Evolutionary conservation across 2,888 invertebrate genomes (phyloP), one percentile per base, ranked within the genome.

Genomic region (Prosapia bicincta): DNA sequence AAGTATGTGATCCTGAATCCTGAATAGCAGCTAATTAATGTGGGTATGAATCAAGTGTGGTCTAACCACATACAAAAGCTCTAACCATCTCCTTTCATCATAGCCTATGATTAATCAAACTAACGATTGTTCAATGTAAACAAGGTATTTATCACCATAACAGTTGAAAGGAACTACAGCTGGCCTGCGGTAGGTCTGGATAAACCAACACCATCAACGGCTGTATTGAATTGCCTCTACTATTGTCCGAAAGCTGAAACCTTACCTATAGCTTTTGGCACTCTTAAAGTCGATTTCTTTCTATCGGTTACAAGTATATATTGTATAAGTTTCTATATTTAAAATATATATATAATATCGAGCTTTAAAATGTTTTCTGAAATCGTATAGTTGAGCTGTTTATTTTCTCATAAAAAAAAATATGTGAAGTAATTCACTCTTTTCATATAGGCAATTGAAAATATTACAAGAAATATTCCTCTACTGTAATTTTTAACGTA

Each of bases 131-230:
- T 67, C 26, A 76, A 71, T 76, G 76, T 76, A 76, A 76, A 76
- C 76, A 76, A 71, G 76, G 76, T 76, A 76, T 76, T 76, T 76
- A 76, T 76, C 76, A 76, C 71, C 20, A 20, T 54, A 54, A 6
- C 54, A 54, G 54, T 20, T 54, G 54, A 54, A 54, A 54, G 54
- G 54, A 20, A n/a, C 20, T 54, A 54, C 54, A 54, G 20, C 20
- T 72, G 72, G 3, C 20, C 54, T 54, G 54, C 54, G 54, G 54
- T 54, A 54, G 54, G 54, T 54, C 54, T n/a, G 13, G 38, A 7
- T 38, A 38, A 54, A 54, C 54, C 20, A 54, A 54, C 54, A 54
- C 54, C 54, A 54, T 54, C 54, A 54, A 13, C 13, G 38, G 9
- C 6, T 38, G 38, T 54, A 54, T 54, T 54, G 54, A 54, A 54